These are phyloP conservation scores for Conomelus anceps DNA, from an alignment of 2,888 invertebrate species.

Conservation along the genomic window DNA sequence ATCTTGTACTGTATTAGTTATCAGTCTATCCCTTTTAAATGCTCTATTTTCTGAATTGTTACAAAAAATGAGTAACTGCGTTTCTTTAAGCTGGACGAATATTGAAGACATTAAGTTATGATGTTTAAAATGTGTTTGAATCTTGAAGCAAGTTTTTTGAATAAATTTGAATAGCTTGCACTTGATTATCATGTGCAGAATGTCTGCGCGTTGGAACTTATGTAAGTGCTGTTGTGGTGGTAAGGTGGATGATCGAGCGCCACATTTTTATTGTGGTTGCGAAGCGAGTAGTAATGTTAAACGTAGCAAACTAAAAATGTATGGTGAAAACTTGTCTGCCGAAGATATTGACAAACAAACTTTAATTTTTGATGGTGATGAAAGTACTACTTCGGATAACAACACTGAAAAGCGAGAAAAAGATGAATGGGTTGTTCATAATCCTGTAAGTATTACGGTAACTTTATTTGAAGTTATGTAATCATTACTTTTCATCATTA, in stretches of 20 bases:
- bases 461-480: not conserved
- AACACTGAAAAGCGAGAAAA: not conserved
- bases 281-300: not conserved
- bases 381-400: not conserved
- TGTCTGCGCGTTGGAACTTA: slow-evolving; percentile 8
- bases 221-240: not conserved
- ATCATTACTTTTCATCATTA: not conserved
- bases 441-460: not conserved
- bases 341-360: not conserved
- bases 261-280: not conserved
- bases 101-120: not conserved
- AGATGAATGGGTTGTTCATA: not conserved
- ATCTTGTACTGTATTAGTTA: no score
- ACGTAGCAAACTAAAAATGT: not conserved
- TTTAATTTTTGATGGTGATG: not conserved
- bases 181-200: slow-evolving; percentile 4
- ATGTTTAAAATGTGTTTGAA: no score
- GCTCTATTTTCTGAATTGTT: no score
- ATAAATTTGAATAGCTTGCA: not conserved
- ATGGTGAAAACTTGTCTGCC: not conserved
- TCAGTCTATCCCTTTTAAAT: no score
- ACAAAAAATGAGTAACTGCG: not conserved
- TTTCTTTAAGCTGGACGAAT: not conserved
- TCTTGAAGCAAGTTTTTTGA: not conserved
- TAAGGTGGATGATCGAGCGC: not conserved